A percentile compares a stretch with the other conserved stretches of the same genome.
Evolutionary conservation across 1,140 invertebrate genomes (phyloP).

Genomic region (Eriosoma lanigerum): DNA sequence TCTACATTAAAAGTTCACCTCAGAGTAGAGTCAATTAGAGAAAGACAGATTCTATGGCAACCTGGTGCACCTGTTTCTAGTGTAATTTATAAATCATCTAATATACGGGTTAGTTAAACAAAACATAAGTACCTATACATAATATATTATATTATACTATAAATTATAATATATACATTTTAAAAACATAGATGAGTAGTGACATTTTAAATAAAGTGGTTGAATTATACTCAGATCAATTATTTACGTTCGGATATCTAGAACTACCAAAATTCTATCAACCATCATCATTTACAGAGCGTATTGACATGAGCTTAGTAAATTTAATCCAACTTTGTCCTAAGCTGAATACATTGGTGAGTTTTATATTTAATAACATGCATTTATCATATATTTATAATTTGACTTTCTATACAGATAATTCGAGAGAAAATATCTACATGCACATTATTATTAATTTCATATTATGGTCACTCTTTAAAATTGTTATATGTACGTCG

Average conservation of each 20-base stretch:
- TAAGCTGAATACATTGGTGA: constrained; percentile 68
- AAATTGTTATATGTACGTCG: constrained; percentile 68
- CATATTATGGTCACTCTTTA: constrained; percentile 67
- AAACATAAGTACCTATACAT: not conserved
- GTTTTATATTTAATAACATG: not conserved
- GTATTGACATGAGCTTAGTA: constrained; percentile 68
- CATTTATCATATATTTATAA: no score
- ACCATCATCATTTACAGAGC: constrained; percentile 65
- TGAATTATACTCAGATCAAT: constrained; percentile 64
- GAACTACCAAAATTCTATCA: constrained; percentile 66
- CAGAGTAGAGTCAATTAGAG: constrained; percentile 54
- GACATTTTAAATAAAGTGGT: constrained; percentile 61
- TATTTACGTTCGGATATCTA: constrained; percentile 66
- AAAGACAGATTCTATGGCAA: constrained; percentile 61
- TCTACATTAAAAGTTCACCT: constrained; percentile 59
- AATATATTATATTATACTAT: not conserved
- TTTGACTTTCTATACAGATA: constrained; percentile 60
- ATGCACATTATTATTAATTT: constrained; percentile 74
- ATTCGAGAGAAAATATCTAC: constrained; percentile 80
- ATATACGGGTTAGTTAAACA: constrained; percentile 57
- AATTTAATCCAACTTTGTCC: constrained; percentile 66
- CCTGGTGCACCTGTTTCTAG: constrained; percentile 61
- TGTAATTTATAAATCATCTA: constrained; percentile 60
- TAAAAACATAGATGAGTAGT: constrained; percentile 59
- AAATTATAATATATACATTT: not conserved